Evolutionary conservation across 2,113 vertebrate species (phyloP).

Genomic region (Dinomys branickii): DNA sequence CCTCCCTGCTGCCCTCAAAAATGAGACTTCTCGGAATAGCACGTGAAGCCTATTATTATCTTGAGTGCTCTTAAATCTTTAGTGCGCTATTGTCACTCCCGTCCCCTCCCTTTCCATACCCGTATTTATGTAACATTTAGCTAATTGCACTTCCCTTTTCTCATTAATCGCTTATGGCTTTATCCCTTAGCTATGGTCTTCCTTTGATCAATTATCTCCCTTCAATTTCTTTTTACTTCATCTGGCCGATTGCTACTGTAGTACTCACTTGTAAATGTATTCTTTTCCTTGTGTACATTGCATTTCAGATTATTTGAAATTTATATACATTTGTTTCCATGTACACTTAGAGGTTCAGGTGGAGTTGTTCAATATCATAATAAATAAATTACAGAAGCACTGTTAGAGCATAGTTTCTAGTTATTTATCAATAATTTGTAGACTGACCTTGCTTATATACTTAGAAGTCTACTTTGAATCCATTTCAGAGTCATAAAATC

Average conservation of each 20-base stretch:
- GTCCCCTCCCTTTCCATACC: not conserved
- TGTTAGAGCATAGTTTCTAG: not conserved
- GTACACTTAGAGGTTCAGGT: not conserved
- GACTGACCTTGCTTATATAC: not conserved
- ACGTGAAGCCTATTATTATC: not conserved
- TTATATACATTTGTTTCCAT: not conserved
- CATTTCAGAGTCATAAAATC: conserved; percentile 8
- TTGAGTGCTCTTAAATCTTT: not conserved
- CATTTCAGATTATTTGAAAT: not conserved
- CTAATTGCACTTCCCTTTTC: not conserved
- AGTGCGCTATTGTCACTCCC: not conserved
- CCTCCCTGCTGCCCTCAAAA: not conserved
- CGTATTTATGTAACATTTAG: not conserved
- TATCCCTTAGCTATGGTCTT: not conserved
- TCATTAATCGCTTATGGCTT: not conserved
- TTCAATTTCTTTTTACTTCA: not conserved
- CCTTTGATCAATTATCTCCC: not conserved
- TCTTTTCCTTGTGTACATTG: not conserved
- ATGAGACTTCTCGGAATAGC: not conserved
- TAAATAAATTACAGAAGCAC: conserved; percentile 14
- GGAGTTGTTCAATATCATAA: not conserved
- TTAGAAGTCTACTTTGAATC: not conserved
- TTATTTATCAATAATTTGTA: conserved; percentile 58
- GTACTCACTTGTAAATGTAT: not conserved
- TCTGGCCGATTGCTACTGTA: not conserved